Conservation (phyloP, 2,888 invertebrate species). For the Chrysomela aeneicollis region DNA sequence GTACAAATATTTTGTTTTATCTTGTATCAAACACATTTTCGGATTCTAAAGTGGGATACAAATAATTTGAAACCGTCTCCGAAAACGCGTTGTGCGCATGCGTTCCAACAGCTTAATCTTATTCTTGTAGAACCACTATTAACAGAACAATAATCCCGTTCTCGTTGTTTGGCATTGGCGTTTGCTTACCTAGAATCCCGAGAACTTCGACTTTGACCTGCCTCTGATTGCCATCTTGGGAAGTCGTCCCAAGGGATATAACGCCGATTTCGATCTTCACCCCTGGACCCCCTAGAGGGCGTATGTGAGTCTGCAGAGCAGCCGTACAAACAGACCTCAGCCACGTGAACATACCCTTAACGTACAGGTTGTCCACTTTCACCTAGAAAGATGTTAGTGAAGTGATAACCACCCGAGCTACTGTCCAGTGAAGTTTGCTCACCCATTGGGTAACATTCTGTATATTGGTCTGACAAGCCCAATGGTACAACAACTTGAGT, state of each 20-base stretch:
- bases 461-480: constrained; percentile 90
- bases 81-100: no score
- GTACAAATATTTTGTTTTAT: no score
- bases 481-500: constrained; percentile 86
- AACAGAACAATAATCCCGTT: no score
- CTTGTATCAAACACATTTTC: no score
- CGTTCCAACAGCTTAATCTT: no score
- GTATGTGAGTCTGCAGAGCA: constrained; percentile 80
- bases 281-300: constrained; percentile 75
- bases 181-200: constrained; percentile 72
- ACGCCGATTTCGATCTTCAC: constrained; percentile 81
- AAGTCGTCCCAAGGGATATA: constrained; percentile 86
- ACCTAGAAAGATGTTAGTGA: constrained; percentile 47
- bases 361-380: constrained; percentile 75
- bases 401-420: background rate
- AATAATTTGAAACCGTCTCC: no score
- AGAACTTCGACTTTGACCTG: constrained; percentile 89
- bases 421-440: constrained; percentile 46
- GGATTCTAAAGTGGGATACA: no score
- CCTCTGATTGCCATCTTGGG: constrained; percentile 70
- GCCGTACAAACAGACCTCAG: constrained; percentile 81
- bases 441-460: constrained; percentile 92
- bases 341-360: constrained; percentile 74
- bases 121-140: no score
- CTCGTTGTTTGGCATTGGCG: no score